Base-by-base conservation (phyloP, 2,113 vertebrate species). In the Proteles cristata region DNA sequence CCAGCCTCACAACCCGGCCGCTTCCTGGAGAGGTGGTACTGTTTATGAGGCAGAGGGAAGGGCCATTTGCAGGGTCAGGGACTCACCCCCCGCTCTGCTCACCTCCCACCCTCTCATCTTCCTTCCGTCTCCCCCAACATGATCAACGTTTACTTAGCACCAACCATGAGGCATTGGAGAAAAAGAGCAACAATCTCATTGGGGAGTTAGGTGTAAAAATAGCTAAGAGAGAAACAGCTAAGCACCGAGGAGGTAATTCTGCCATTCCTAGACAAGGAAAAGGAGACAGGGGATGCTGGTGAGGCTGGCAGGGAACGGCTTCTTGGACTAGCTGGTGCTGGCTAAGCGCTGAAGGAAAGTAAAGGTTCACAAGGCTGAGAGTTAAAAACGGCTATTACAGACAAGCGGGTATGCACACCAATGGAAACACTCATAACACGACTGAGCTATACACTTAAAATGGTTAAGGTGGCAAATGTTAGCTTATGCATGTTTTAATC, bases 21-120 rank as follows among this genome's bases (percentile, higher is more conserved):
- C 39, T 66, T 10, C 10, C 2, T 16, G 55, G 48, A 73, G 77
- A 26, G 53, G 39, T 0, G 0, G 33, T n/a, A 17, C 11, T n/a
- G 1, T 31, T 31, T 3, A 5, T 21, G 58, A 2, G 33, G 58
- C 79, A 21, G 43, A 21, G 5, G 19, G 11, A 77, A 63, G 58
- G 50, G 65, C 48, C 2, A 21, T 43, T 4, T 5, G 17, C 23
- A 45, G 43, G 16, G 43, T 39, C n/a, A 15, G 35, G 76, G 55
- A 28, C 69, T 33, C 33, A 45, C 55, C 25, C 35, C 26, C 74
- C 1, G 4, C 69, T 33, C 17, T 7, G 45, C 48, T 76, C 39
- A 14, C 17, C 17, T 39, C 55, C 88, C 39, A 28, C 25, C 28
- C 86, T 45, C 14, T 11, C 45, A 12, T 14, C n/a, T 48, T 74